phyloP scores from a whole-genome alignment of 2,797 vertebrate species.

The Prunella strophiata region DNA sequence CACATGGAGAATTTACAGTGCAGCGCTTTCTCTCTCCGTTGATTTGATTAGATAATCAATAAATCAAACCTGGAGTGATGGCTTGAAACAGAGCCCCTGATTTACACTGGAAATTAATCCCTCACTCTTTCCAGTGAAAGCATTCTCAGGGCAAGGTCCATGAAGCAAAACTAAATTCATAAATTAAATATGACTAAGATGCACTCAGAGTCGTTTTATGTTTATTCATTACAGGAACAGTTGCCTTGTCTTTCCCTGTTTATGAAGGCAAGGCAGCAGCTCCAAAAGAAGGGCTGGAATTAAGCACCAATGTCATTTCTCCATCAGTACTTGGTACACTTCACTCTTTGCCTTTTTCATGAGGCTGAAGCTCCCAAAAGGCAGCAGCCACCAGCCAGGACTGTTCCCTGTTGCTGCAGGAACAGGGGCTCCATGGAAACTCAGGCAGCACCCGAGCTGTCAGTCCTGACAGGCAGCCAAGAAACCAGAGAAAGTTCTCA shows the following conservation, averaged over 20 bases:
- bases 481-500: not conserved
- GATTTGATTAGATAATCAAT: slow-evolving; percentile 45
- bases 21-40: not conserved
- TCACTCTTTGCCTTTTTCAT: not conserved
- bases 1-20: not conserved
- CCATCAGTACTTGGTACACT: not conserved
- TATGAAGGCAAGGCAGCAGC: slow-evolving; percentile 25
- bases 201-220: slow-evolving; percentile 35
- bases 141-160: slow-evolving; percentile 30
- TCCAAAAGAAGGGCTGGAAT: not conserved
- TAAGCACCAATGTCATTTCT: not conserved
- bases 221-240: slow-evolving; percentile 67
- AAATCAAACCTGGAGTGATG: slow-evolving; percentile 36
- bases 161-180: slow-evolving; percentile 65
- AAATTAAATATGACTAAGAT: slow-evolving; percentile 65
- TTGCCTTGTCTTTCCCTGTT: slow-evolving; percentile 30
- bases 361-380: slow-evolving; percentile 15
- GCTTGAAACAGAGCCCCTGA: slow-evolving; percentile 9
- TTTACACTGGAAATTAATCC: slow-evolving; percentile 52
- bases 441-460: not conserved
- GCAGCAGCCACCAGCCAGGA: not conserved
- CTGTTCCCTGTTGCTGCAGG: not conserved
- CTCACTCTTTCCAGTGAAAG: slow-evolving; percentile 30
- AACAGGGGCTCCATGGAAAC: not conserved
- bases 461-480: not conserved